Conservation (phyloP, 35 echinoderm and acorn worm species). For the Holothuria glaberrima region DNA sequence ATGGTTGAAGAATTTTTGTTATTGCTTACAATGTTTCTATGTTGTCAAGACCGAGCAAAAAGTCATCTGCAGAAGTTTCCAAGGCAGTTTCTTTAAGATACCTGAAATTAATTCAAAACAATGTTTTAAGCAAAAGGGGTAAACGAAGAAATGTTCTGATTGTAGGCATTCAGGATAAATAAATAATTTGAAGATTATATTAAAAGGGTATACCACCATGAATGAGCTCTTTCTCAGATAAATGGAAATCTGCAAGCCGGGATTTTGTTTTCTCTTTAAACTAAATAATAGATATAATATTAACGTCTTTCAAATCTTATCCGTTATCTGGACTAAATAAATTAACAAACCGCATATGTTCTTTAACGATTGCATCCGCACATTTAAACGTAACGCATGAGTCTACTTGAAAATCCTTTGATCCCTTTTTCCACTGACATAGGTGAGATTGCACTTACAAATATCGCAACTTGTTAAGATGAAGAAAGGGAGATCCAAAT, state of each 20-base stretch:
- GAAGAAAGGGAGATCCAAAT: conserved; percentile 1
- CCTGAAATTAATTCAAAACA: neutral
- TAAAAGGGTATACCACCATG: neutral
- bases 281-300: too few species aligned
- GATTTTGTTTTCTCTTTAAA: neutral
- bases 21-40: conserved; percentile 12
- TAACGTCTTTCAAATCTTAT: neutral
- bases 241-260: neutral
- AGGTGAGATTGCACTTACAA: too few species aligned
- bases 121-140: too few species aligned
- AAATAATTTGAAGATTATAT: neutral
- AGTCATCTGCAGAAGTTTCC: neutral
- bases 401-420: neutral
- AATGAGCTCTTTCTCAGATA: neutral
- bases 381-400: neutral
- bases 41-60: neutral
- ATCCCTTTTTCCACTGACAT: neutral
- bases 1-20: neutral
- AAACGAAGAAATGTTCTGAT: too few species aligned
- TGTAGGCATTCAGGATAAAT: too few species aligned
- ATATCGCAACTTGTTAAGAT: neutral
- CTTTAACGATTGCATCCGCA: neutral
- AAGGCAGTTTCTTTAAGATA: neutral
- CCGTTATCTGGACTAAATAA: neutral
- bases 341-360: neutral